Base-by-base conservation (phyloP, 1,140 invertebrate species). In the Holcopasites calliopsidis region DNA sequence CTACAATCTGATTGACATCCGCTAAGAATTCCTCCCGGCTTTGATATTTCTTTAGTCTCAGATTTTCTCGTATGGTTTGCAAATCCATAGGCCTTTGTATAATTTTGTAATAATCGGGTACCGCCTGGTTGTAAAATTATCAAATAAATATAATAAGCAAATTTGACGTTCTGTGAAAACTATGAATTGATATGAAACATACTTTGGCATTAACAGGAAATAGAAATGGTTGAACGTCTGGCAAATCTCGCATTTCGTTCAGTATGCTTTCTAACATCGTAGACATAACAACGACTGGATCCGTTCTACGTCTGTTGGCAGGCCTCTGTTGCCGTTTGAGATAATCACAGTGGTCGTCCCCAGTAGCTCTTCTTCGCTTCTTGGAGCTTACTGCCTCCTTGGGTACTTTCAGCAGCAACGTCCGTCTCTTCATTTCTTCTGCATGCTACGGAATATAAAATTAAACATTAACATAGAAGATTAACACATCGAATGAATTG, bases 31-130 rank as follows among this genome's bases (percentile, higher is more conserved):
- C 97, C 89, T 98, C 97, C 26, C 98, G 92, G 78, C 95, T 97
- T 77, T 97, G 96, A 90, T 99, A 99, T 85, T 97, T 97, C 83
- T 98, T 98, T 85, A 97, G 95, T 11, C 98, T 92, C 3, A 99
- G 92, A 89, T 98, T 97, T 81, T 99, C 98, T 71, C 98, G 91
- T 75, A 99, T 99, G 0, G 97, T 98, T 91, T 99, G 98, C 44
- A 99, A 91, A 90, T 99, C 98, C 97, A 99, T 99, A 0, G 99
- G 99, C 69, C 96, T 94, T 47, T 95, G 94, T 10, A 99, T 94
- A 38, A 99, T 97, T 74, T 95, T 95, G 87, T 98, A 96, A 90
- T 99, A 99, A 92, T 99, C 98, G 0, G 97, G 96, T 8, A 99
- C 97, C 82, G 94, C 89, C 95, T 96, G 74, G 68, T 72, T 65